Evolutionary conservation across 1,140 invertebrate species (phyloP).

Genomic region (Tribolium madens): DNA sequence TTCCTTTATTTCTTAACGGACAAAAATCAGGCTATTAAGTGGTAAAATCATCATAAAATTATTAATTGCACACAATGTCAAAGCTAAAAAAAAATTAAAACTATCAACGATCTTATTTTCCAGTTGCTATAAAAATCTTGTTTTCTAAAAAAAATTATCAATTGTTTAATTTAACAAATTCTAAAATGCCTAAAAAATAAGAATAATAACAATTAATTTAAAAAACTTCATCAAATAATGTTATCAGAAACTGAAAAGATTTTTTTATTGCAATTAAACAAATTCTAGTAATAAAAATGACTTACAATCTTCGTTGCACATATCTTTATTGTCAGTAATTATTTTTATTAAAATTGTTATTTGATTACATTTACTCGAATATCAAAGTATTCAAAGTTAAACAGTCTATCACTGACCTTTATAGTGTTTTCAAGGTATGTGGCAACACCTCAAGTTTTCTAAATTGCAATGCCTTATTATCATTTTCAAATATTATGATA

Average conservation of each 20-base stretch:
- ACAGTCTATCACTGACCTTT: conserved; percentile 25
- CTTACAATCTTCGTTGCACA: neutral
- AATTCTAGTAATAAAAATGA: neutral
- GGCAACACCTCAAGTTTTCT: conserved; percentile 29
- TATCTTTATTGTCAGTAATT: conserved; percentile 2
- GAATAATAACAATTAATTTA: too few relatives aligned
- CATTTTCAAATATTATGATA: conserved; percentile 17
- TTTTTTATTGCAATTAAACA: neutral
- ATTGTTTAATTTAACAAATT: too few relatives aligned
- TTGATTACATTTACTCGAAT: neutral
- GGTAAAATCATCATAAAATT: too few relatives aligned
- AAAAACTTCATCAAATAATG: too few relatives aligned
- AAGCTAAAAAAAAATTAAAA: too few relatives aligned
- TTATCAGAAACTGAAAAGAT: too few relatives aligned
- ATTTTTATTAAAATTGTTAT: conserved; percentile 14
- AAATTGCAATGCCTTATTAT: conserved; percentile 13
- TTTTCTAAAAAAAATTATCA: too few relatives aligned
- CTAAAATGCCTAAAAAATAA: too few relatives aligned
- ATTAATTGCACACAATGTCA: too few relatives aligned
- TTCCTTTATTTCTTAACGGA: neutral
- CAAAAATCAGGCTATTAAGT: too few relatives aligned
- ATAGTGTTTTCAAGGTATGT: neutral
- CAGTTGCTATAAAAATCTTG: too few relatives aligned
- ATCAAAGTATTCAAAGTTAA: conserved; percentile 2
- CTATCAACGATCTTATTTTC: too few relatives aligned